These are phyloP conservation scores for Alloplasta piceator DNA, from an alignment of 2,888 invertebrate genomes.

Conservation along the genomic window DNA sequence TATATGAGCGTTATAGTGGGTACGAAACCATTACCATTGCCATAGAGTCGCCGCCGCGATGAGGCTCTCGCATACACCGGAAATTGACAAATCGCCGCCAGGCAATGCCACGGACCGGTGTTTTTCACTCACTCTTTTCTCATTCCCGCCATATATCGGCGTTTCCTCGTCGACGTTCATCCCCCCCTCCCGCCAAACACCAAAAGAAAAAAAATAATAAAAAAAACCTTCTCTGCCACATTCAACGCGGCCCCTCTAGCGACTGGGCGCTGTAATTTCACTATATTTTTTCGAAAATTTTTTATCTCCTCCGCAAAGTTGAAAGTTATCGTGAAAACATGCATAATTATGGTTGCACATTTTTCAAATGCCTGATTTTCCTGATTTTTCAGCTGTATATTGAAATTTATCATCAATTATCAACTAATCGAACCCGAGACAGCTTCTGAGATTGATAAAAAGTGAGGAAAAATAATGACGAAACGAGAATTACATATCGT, in stretches of 20 bases:
- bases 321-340: conserved; percentile 10
- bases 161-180: conserved; percentile 8
- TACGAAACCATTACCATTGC: conserved; percentile 56
- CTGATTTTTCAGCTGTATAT: too few relatives aligned
- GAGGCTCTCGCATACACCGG: conserved; percentile 65
- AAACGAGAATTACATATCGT: background rate
- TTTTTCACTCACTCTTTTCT: conserved; percentile 31
- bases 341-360: too few relatives aligned
- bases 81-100: conserved; percentile 73
- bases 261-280: conserved; percentile 2
- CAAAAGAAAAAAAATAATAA: too few relatives aligned
- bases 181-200: background rate
- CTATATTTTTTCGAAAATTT: background rate
- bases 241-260: too few relatives aligned
- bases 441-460: too few relatives aligned
- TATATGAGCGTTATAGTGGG: conserved; percentile 1
- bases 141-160: conserved; percentile 14
- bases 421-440: too few relatives aligned
- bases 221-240: conserved; percentile 2
- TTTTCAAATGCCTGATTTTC: too few relatives aligned
- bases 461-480: background rate
- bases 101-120: conserved; percentile 45
- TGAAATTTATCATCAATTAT: too few relatives aligned
- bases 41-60: conserved; percentile 45
- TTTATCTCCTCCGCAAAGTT: background rate